phyloP scores from a whole-genome alignment of 1,140 invertebrate species.

The Condylostylus longicornis region DNA sequence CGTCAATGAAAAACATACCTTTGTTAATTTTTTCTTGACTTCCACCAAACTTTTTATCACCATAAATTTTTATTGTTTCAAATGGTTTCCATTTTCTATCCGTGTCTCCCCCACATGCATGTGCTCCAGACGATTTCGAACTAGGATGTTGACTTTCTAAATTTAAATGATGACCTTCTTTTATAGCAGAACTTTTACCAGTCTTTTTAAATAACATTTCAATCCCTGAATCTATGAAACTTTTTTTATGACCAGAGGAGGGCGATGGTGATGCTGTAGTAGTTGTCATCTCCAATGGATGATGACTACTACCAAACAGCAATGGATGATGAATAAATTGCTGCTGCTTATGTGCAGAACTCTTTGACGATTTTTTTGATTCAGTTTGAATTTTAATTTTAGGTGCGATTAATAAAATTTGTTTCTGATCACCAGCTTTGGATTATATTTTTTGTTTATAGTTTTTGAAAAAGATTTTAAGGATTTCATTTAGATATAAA shows the following conservation, averaged over 20 bases:
- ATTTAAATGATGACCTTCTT: not conserved
- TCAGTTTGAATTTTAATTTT: slow-evolving; percentile 6
- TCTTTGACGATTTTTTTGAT: not conserved
- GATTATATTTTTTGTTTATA: too few species aligned
- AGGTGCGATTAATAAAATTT: slow-evolving; percentile 1
- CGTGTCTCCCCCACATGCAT: not conserved
- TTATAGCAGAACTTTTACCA: not conserved
- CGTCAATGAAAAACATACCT: too few species aligned
- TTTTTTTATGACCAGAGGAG: slow-evolving; percentile 3
- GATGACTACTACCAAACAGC: too few species aligned
- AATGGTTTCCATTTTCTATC: slow-evolving; percentile 5
- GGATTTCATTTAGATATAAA: too few species aligned
- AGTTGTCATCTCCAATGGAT: too few species aligned
- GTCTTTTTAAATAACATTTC: slow-evolving; percentile 5
- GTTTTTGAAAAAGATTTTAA: too few species aligned
- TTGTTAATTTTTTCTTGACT: not conserved
- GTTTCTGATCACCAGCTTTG: slow-evolving; percentile 3
- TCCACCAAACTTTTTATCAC: not conserved
- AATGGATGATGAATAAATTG: not conserved
- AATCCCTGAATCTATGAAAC: slow-evolving; percentile 5
- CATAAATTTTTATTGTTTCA: slow-evolving; percentile 5
- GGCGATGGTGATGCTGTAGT: not conserved
- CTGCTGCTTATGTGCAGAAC: not conserved
- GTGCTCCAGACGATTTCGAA: not conserved
- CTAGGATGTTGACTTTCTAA: not conserved